Evolutionary conservation across 1,140 invertebrate genomes (phyloP).

Genomic region (Zaprionus inermis): DNA sequence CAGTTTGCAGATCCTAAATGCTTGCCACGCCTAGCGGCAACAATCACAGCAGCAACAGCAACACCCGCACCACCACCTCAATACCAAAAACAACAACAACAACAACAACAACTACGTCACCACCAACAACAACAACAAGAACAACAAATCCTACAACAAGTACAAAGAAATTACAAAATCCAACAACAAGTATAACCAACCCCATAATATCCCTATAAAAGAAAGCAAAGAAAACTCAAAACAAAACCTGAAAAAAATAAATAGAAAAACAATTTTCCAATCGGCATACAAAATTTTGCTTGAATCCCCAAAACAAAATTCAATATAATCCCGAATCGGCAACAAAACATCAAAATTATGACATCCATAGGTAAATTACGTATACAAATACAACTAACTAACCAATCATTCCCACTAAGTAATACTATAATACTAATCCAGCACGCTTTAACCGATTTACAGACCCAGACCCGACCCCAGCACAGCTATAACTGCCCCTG

Average conservation of each 20-base stretch:
- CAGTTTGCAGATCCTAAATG: constrained; percentile 37
- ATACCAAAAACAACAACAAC: constrained; percentile 2
- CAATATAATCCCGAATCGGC: constrained; percentile 49
- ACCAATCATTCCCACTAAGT: background rate
- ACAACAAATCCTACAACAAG: constrained; percentile 10
- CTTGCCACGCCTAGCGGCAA: constrained; percentile 32
- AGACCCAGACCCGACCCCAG: too few species aligned
- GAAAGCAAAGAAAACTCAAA: background rate
- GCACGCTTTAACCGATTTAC: background rate
- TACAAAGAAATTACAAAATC: constrained; percentile 3
- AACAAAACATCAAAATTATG: constrained; percentile 77
- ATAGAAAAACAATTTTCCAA: constrained; percentile 52
- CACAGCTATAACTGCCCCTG: too few species aligned
- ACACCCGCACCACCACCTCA: constrained; percentile 10
- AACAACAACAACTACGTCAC: constrained; percentile 5
- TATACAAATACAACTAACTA: constrained; percentile 5
- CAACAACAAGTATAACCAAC: constrained; percentile 29
- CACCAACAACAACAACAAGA: constrained; percentile 7
- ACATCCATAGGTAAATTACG: constrained; percentile 83
- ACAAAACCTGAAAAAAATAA: constrained; percentile 2
- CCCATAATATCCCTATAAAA: constrained; percentile 1
- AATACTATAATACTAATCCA: background rate
- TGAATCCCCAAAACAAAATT: constrained; percentile 42
- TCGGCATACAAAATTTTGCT: constrained; percentile 49
- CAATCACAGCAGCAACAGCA: constrained; percentile 33